Percentiles rank a stretch among this genome's conserved stretches.
Evolutionary conservation across 2,888 invertebrate genomes (phyloP).

Genomic region (Euzophera pinguis): DNA sequence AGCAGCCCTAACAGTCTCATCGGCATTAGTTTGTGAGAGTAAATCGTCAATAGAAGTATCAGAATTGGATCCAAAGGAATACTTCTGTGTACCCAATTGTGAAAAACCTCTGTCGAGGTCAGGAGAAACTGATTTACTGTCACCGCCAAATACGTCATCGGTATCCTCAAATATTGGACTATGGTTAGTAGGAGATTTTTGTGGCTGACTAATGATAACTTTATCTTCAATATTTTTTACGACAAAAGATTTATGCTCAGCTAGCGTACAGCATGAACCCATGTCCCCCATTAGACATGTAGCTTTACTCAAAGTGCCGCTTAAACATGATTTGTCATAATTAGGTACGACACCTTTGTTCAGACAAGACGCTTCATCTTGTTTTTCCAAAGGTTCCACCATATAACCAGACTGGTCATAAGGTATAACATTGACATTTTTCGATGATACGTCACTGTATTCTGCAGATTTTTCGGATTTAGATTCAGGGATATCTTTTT

Average conservation of each 20-base stretch:
- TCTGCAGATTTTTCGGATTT: conserved; percentile 61
- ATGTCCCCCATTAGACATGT: conserved; percentile 69
- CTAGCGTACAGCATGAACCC: conserved; percentile 66
- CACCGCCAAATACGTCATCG: conserved; percentile 82
- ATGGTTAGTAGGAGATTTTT: conserved; percentile 79
- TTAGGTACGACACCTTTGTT: conserved; percentile 65
- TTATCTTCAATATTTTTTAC: conserved; percentile 66
- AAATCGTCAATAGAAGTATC: conserved; percentile 83
- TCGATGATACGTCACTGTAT: conserved; percentile 55
- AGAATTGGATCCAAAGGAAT: conserved; percentile 81
- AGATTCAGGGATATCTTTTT: conserved; percentile 75
- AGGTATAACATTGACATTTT: conserved; percentile 59
- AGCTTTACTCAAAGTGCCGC: conserved; percentile 70
- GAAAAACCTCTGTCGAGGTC: conserved; percentile 75
- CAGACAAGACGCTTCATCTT: conserved; percentile 57
- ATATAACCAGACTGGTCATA: conserved; percentile 74
- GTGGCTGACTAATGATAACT: conserved; percentile 81
- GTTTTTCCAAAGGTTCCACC: conserved; percentile 71
- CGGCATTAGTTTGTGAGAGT: conserved; percentile 78
- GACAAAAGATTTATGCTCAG: conserved; percentile 60
- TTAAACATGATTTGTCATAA: conserved; percentile 71
- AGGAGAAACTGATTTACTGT: conserved; percentile 80
- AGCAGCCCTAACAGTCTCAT: conserved; percentile 77
- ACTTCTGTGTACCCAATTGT: conserved; percentile 61
- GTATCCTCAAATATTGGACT: conserved; percentile 81